These are phyloP conservation scores for Cotesia congregata DNA, from an alignment of 2,888 invertebrate genomes.

Conservation along the genomic window DNA sequence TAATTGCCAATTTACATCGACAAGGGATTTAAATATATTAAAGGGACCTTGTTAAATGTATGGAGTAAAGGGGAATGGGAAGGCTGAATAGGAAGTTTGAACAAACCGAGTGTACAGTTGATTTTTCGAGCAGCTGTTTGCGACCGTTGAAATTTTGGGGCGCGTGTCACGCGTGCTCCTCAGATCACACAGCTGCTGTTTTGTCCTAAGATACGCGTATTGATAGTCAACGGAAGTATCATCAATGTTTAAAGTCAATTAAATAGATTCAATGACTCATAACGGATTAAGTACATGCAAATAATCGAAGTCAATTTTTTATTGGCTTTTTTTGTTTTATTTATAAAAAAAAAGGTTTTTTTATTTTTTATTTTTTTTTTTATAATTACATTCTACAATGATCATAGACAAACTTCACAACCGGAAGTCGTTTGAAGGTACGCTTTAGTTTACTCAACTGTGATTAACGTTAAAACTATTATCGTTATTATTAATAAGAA, in stretches of 20 bases:
- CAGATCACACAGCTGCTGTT: conserved; percentile 45
- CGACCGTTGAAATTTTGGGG: conserved; percentile 63
- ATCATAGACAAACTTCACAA: conserved; percentile 23
- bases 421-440: conserved; percentile 34
- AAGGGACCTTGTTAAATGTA: not conserved
- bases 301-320: not conserved
- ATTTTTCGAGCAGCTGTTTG: conserved; percentile 64
- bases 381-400: conserved; percentile 37
- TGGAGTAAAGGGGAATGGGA: conserved; percentile 30
- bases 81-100: conserved; percentile 47
- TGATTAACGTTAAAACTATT: conserved; percentile 53
- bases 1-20: too few relatives aligned
- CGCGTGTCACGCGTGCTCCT: conserved; percentile 62
- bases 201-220: conserved; percentile 24
- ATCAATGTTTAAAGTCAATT: conserved; percentile 15
- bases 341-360: conserved; percentile 48
- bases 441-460: conserved; percentile 39
- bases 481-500: conserved; percentile 19
- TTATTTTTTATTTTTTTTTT: conserved; percentile 42
- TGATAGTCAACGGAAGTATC: conserved; percentile 30
- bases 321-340: conserved; percentile 12
- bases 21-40: not conserved
- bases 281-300: conserved; percentile 6
- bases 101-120: conserved; percentile 39
- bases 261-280: conserved; percentile 1